Conservation (phyloP, 2,888 invertebrate genomes). For the Choristoneura rosaceana region DNA sequence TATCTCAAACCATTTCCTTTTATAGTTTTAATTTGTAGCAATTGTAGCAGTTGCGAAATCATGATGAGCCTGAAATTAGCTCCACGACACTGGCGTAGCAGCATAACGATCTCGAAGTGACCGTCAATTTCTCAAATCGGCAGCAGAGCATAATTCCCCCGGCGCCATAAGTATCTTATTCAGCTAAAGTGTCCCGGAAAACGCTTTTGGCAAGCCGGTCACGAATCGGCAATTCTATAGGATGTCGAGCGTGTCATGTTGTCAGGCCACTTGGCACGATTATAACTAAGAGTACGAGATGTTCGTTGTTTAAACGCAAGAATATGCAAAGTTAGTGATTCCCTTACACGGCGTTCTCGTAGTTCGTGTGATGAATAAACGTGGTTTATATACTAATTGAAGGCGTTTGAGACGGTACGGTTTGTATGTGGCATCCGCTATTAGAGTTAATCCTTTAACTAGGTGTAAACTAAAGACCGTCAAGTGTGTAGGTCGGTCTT, state of each 20-base stretch:
- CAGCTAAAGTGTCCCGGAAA: constrained; percentile 36
- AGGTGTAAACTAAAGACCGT: constrained; percentile 21
- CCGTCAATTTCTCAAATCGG: constrained; percentile 23
- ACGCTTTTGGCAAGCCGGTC: constrained; percentile 37
- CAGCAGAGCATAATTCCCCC: constrained; percentile 23
- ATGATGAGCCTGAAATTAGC: too few relatives aligned
- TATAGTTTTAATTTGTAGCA: neutral
- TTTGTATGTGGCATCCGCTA: constrained; percentile 33
- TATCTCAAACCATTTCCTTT: too few relatives aligned
- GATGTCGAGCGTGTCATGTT: constrained; percentile 37
- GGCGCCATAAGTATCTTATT: constrained; percentile 32
- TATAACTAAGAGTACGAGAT: constrained; percentile 26
- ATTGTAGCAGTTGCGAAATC: neutral
- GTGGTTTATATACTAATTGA: constrained; percentile 2
- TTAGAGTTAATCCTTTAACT: constrained; percentile 20
- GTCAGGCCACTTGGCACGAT: constrained; percentile 34
- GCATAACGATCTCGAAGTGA: neutral
- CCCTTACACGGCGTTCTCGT: neutral
- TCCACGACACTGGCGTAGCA: neutral
- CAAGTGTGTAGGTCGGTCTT: constrained; percentile 19
- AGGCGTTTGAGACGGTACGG: constrained; percentile 6
- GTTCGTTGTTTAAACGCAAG: constrained; percentile 15
- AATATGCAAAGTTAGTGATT: constrained; percentile 3
- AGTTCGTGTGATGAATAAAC: neutral
- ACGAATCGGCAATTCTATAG: constrained; percentile 41